Conservation (phyloP, 2,797 vertebrate species). For the Cetoscarus ocellatus region DNA sequence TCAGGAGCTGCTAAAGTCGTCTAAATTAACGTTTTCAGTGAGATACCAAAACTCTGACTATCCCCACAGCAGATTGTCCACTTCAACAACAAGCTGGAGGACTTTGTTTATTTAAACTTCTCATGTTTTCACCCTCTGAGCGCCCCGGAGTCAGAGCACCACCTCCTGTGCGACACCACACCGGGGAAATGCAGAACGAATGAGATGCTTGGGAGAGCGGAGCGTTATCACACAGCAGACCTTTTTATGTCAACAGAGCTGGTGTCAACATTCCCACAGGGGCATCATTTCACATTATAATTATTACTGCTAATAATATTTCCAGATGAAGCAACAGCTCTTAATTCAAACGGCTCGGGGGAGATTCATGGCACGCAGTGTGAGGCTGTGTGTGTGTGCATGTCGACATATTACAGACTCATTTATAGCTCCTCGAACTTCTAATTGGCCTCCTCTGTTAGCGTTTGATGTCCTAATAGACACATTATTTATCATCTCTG, state of each 20-base stretch:
- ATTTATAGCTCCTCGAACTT: conserved; percentile 48
- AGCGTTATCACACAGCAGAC: conserved; percentile 29
- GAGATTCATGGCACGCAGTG: conserved; percentile 39
- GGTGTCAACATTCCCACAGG: conserved; percentile 57
- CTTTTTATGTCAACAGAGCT: conserved; percentile 49
- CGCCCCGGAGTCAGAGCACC: neutral
- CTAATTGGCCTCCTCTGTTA: conserved; percentile 63
- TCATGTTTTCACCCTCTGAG: neutral
- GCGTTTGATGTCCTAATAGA: conserved; percentile 46
- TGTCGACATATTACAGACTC: conserved; percentile 24
- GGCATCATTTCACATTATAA: conserved; percentile 46
- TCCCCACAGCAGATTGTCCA: neutral
- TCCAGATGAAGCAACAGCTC: conserved; percentile 54
- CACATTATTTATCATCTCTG: conserved; percentile 44
- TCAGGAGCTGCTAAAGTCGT: neutral
- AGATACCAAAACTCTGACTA: neutral
- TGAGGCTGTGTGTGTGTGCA: conserved; percentile 14
- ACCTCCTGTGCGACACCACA: conserved; percentile 19
- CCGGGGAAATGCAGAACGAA: conserved; percentile 18
- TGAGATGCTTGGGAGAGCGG: conserved; percentile 21
- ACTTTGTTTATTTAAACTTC: neutral
- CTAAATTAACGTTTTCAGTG: neutral
- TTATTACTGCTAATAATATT: conserved; percentile 60
- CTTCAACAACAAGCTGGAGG: neutral
- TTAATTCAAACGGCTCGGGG: conserved; percentile 55